Base-by-base conservation (phyloP, 2,797 vertebrate species). In the Notamacropus eugenii region DNA sequence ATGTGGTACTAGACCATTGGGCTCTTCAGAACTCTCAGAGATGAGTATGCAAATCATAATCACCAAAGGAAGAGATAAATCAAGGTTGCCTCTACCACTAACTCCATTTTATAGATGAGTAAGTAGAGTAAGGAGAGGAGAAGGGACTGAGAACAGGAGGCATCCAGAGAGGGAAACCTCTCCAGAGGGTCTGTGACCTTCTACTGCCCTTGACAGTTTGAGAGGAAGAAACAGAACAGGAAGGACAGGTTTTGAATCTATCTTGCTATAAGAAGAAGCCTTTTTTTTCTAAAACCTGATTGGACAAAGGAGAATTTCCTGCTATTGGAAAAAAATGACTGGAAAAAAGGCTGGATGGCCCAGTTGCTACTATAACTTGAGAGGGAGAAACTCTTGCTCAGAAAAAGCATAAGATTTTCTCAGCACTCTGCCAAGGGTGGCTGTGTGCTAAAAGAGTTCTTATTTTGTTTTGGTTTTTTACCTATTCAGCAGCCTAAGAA, bases 1-100 rank as follows among this genome's bases (percentile, higher is more conserved):
- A 0, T 8, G 0, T 29, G 40, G 34, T 90, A 58, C 19, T 14
- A 4, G 27, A 52, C 54, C 56, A 56, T 54, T 34, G 9, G 27
- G 40, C 19, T 12, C 34, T 29, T 12, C 59, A 54, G 93, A 92
- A 52, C 62, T 50, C 1, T 24, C 28, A 0, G 50, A 93, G 52
- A 40, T 82, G 28, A 2, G 31, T 34, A 46, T 46, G 9, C 22
- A 87, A 87, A 46, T 87, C 13, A 58, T 9, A 22, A n/a, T 10
- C 0, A 0, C n/a, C 0, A 4, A 4, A 50, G 1, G 46, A 40
- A 40, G 29, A 0, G 22, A 31, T 13, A 16, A 59, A n/a, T n/a
- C 22, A 0, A 6, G 40, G 55, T 90, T 24, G 13, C 92, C 57
- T 54, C 0, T 9, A 59, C 87, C n/a, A 24, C 5, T 54, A 55